Conservation (phyloP, 2,113 vertebrate species). For the Seriola rivoliana region DNA sequence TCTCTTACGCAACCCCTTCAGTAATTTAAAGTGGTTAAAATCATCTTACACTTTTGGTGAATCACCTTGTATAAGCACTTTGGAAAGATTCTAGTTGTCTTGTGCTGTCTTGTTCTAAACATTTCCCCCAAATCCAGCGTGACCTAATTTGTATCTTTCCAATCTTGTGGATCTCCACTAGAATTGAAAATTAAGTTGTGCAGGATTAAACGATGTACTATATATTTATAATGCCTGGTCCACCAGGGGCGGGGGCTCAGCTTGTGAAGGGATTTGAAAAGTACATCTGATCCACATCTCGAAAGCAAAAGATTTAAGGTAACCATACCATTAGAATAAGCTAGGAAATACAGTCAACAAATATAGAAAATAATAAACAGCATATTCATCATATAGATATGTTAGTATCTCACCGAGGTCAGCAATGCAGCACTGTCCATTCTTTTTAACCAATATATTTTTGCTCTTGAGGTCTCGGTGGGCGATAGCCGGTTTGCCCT, state of each 20-base stretch:
- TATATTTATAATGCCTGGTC: background rate
- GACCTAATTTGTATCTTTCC: background rate
- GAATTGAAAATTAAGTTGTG: background rate
- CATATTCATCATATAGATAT: background rate
- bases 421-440: slow-evolving; percentile 98
- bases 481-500: slow-evolving; percentile 97
- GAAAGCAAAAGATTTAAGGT: background rate
- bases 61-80: background rate
- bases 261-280: background rate
- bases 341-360: background rate
- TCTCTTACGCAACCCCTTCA: slow-evolving; percentile 11
- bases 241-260: no score
- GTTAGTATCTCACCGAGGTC: slow-evolving; percentile 89
- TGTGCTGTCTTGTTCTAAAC: background rate
- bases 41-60: background rate
- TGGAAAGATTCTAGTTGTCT: background rate
- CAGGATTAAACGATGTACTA: background rate
- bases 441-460: slow-evolving; percentile 97
- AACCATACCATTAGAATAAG: background rate
- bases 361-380: background rate
- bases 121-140: background rate
- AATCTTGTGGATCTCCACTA: background rate
- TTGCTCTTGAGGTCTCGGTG: slow-evolving; percentile 99
- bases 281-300: background rate
- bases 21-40: background rate